Percentiles rank a stretch among this genome's conserved stretches.
Evolutionary conservation across 2,888 invertebrate genomes (phyloP).

Genomic region (Julus scanicus): DNA sequence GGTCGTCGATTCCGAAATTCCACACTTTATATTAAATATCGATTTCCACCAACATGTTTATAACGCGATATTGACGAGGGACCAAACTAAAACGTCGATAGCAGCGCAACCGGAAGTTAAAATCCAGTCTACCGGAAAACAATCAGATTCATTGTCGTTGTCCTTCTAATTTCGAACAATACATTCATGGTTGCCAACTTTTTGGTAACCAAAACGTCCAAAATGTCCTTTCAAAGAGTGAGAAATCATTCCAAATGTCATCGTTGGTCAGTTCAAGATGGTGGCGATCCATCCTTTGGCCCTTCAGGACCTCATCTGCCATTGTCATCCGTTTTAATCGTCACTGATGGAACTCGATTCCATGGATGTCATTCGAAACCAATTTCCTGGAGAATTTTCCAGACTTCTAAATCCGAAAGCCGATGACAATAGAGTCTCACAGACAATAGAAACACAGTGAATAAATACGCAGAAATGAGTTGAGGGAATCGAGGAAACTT

Average conservation of each 20-base stretch:
- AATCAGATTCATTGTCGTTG: neutral
- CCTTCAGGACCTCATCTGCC: neutral
- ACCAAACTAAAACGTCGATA: neutral
- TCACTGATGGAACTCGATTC: neutral
- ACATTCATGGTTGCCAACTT: too few species aligned
- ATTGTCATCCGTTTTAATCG: neutral
- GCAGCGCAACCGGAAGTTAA: neutral
- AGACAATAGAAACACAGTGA: neutral
- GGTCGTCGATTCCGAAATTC: neutral
- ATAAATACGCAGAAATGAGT: too few species aligned
- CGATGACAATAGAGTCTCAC: neutral
- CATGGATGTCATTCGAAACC: neutral
- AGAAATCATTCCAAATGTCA: neutral
- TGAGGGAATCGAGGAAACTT: too few species aligned
- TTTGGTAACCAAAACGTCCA: too few species aligned
- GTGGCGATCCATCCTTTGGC: neutral
- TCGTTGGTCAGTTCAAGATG: neutral
- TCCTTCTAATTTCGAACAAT: neutral
- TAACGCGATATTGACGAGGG: neutral
- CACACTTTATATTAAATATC: conserved; percentile 25
- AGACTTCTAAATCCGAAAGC: neutral
- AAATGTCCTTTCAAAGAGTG: neutral
- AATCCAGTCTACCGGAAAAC: neutral
- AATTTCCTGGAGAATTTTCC: neutral
- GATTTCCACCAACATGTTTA: neutral